Evolutionary conservation across 2,888 invertebrate genomes (phyloP).

Genomic region (Dryobota labecula): DNA sequence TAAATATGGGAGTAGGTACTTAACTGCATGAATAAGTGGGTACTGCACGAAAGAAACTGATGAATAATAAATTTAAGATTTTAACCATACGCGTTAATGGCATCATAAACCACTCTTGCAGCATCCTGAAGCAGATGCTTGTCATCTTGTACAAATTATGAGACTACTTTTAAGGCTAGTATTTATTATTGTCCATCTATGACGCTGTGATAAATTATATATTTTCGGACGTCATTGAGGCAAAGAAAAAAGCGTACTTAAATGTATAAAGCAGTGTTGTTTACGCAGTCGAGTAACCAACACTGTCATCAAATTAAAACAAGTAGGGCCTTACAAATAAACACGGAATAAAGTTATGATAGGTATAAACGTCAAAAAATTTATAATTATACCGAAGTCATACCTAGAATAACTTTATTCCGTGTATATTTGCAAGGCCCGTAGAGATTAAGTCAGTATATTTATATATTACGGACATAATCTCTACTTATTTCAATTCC

Average conservation of each 20-base stretch:
- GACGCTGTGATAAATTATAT: slow-evolving; percentile 18
- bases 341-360: no score
- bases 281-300: background rate
- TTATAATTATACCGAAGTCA: no score
- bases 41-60: slow-evolving; percentile 26
- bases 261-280: background rate
- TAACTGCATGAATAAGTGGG: slow-evolving; percentile 7
- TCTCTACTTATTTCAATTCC: no score
- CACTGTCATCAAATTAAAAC: no score
- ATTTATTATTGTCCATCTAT: slow-evolving; percentile 17
- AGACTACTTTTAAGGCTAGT: slow-evolving; percentile 10
- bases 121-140: slow-evolving; percentile 12
- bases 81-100: slow-evolving; percentile 26
- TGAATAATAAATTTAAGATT: slow-evolving; percentile 35
- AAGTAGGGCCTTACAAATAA: no score
- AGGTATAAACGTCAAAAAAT: no score
- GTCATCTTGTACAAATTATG: slow-evolving; percentile 42
- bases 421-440: no score
- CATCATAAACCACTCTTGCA: slow-evolving; percentile 30
- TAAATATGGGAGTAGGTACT: slow-evolving; percentile 41
- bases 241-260: background rate
- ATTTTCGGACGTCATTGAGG: slow-evolving; percentile 4
- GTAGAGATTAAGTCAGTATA: no score
- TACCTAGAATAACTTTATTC: no score
- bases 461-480: no score